Evolutionary conservation across 2,888 invertebrate genomes (phyloP).

Genomic region (Strigamia transsilvanica): DNA sequence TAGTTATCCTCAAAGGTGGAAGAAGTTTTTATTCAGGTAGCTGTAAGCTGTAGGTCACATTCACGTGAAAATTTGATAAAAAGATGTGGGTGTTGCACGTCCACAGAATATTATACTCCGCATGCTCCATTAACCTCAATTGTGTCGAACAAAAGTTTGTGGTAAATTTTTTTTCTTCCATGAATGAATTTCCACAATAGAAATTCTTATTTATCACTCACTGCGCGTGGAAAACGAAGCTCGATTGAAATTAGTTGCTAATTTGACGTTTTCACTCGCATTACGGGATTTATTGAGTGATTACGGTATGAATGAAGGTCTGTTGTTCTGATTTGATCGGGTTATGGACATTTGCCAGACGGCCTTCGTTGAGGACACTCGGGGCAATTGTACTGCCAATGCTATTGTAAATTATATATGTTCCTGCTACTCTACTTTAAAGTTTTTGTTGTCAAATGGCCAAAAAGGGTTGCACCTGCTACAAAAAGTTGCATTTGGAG

Average conservation of each 20-base stretch:
- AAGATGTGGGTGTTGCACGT: slow-evolving; percentile 26
- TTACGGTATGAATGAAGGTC: not conserved
- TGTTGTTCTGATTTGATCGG: not conserved
- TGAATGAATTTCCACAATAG: slow-evolving; percentile 21
- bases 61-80: slow-evolving; percentile 29
- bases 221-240: not conserved
- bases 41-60: slow-evolving; percentile 30
- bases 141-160: not conserved
- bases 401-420: not conserved
- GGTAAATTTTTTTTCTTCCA: slow-evolving; percentile 5
- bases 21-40: slow-evolving; percentile 1
- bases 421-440: not conserved
- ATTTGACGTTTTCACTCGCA: not conserved
- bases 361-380: slow-evolving; percentile 30
- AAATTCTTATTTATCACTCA: not conserved
- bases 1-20: not conserved
- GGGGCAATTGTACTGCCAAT: slow-evolving; percentile 24
- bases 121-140: slow-evolving; percentile 30
- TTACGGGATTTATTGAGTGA: not conserved
- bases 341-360: slow-evolving; percentile 21
- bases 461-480: not conserved
- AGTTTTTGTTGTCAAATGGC: not conserved
- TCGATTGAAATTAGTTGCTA: not conserved
- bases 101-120: slow-evolving; percentile 5
- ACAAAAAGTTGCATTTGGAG: not conserved